phyloP scores from a whole-genome alignment of 2,888 invertebrate species.

The Callyntrura guangdongensis region DNA sequence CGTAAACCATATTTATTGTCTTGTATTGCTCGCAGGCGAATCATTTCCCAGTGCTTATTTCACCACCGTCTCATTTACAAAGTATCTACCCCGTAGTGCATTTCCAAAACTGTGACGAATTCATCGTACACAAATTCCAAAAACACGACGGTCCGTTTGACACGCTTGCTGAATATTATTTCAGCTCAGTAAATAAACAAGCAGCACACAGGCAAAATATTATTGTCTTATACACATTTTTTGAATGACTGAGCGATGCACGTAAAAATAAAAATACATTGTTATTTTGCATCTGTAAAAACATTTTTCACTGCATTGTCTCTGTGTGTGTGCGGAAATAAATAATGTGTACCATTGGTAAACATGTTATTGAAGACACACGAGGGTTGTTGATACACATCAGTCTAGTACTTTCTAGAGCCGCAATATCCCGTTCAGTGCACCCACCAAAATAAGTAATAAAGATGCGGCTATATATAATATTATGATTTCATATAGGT shows the following conservation, averaged over 20 bases:
- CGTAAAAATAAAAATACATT: slow-evolving; percentile 43
- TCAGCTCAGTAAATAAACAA: slow-evolving; percentile 51
- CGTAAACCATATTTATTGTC: no score
- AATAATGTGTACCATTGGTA: slow-evolving; percentile 16
- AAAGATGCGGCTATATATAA: not conserved
- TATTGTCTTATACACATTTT: slow-evolving; percentile 51
- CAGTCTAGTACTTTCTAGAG: not conserved
- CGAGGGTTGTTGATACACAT: not conserved
- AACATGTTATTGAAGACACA: slow-evolving; percentile 43
- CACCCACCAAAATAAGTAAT: not conserved
- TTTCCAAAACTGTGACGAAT: slow-evolving; percentile 50
- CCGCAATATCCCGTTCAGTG: not conserved
- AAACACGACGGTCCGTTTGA: slow-evolving; percentile 42
- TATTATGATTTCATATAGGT: no score
- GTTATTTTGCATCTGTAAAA: slow-evolving; percentile 70
- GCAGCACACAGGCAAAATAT: slow-evolving; percentile 21
- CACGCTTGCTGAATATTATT: slow-evolving; percentile 57
- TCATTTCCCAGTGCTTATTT: not conserved
- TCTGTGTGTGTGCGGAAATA: slow-evolving; percentile 33
- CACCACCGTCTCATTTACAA: not conserved
- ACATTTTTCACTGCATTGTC: slow-evolving; percentile 36
- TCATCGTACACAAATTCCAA: not conserved
- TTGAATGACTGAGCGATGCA: slow-evolving; percentile 28
- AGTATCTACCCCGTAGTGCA: not conserved
- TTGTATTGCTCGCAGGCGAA: not conserved